phyloP scores from a whole-genome alignment of 2,113 vertebrate genomes.

The Prietella phreatophila region DNA sequence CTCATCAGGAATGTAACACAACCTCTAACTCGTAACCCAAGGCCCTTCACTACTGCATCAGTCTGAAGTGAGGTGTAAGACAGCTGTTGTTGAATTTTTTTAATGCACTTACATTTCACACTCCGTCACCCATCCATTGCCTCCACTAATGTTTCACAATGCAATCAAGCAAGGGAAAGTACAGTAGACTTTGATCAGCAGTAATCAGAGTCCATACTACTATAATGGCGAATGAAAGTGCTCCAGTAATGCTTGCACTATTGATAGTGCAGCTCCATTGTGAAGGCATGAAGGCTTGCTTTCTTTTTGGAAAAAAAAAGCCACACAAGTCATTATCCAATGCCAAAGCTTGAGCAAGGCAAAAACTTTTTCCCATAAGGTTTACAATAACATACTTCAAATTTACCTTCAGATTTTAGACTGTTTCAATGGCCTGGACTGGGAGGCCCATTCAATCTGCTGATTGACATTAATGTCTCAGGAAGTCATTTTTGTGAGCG shows the following conservation, averaged over 20 bases:
- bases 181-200: slow-evolving; percentile 71
- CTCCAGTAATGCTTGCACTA: slow-evolving; percentile 48
- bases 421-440: slow-evolving; percentile 60
- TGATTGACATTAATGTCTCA: slow-evolving; percentile 79
- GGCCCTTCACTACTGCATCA: slow-evolving; percentile 71
- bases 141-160: slow-evolving; percentile 81
- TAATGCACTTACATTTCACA: slow-evolving; percentile 63
- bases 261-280: slow-evolving; percentile 60
- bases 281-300: slow-evolving; percentile 8
- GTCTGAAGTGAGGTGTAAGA: slow-evolving; percentile 66
- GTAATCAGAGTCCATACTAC: slow-evolving; percentile 35
- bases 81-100: slow-evolving; percentile 66
- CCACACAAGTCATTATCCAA: slow-evolving; percentile 42
- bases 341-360: slow-evolving; percentile 15
- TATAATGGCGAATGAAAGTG: slow-evolving; percentile 35
- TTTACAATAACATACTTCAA: slow-evolving; percentile 35
- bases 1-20: slow-evolving; percentile 87
- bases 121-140: slow-evolving; percentile 64
- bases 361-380: slow-evolving; percentile 32
- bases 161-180: slow-evolving; percentile 74
- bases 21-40: slow-evolving; percentile 79
- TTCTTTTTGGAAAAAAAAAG: slow-evolving; percentile 23
- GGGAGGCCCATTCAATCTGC: slow-evolving; percentile 65
- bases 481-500: slow-evolving; percentile 77
- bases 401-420: slow-evolving; percentile 59